Conservation (phyloP, 2,888 invertebrate genomes). For the Drosophila atripex region DNA sequence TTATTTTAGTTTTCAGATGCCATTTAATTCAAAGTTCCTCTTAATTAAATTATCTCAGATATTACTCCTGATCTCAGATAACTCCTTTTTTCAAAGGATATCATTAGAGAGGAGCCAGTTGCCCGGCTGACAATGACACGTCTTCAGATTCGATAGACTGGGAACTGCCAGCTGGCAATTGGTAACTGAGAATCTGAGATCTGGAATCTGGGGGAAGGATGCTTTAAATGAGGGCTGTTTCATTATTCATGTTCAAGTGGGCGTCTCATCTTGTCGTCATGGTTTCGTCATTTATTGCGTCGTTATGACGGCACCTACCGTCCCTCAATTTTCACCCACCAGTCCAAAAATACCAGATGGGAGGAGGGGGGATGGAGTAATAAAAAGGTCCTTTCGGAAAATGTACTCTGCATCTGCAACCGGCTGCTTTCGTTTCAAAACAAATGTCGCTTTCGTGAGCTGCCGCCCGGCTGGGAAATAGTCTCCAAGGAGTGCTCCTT, state of each 20-base stretch:
- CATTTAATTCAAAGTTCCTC: not conserved
- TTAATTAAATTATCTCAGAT: too few relatives aligned
- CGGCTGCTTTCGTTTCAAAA: conserved; percentile 76
- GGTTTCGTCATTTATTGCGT: conserved; percentile 75
- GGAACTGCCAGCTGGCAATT: not conserved
- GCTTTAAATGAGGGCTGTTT: conserved; percentile 19
- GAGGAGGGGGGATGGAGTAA: too few relatives aligned
- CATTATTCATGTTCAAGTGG: conserved; percentile 76
- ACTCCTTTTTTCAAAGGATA: not conserved
- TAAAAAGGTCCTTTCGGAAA: too few relatives aligned
- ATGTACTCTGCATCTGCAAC: conserved; percentile 57
- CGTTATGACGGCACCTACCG: conserved; percentile 75
- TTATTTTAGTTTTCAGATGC: not conserved
- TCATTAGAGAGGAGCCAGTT: conserved; percentile 14
- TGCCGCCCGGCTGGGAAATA: conserved; percentile 9
- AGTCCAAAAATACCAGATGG: too few relatives aligned
- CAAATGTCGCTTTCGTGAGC: conserved; percentile 57
- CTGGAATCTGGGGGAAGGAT: not conserved
- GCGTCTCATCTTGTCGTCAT: conserved; percentile 72
- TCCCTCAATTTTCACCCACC: too few relatives aligned
- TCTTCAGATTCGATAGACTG: conserved; percentile 1
- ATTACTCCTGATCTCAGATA: not conserved
- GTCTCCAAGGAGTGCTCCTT: conserved; percentile 19
- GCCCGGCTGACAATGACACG: conserved; percentile 19
- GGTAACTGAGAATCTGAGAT: not conserved